These are phyloP conservation scores for Syngnathus scovelli DNA, from an alignment of 2,113 vertebrate species.

Conservation along the genomic window DNA sequence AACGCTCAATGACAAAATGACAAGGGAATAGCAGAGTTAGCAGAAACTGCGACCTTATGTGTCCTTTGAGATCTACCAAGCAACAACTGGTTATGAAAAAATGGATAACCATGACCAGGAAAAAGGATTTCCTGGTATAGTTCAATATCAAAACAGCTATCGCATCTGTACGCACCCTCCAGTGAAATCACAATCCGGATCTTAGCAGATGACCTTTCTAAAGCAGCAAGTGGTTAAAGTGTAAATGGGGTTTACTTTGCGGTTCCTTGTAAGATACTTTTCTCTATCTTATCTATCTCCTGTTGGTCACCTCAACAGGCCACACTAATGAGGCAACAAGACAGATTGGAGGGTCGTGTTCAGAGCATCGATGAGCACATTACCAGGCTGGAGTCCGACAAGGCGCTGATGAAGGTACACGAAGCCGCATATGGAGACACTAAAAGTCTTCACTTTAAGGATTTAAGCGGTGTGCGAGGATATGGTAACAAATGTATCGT, in stretches of 20 bases:
- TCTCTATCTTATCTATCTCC: constrained; percentile 24
- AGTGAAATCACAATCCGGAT: neutral
- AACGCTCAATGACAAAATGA: no score
- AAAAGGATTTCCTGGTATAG: neutral
- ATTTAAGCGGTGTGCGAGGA: no score
- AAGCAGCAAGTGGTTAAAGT: neutral
- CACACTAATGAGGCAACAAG: constrained; percentile 95
- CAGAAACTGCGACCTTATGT: neutral
- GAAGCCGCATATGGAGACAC: constrained; percentile 1
- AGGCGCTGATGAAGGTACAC: constrained; percentile 89
- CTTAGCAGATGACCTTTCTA: neutral
- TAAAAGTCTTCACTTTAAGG: neutral
- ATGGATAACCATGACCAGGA: no score
- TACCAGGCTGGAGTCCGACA: constrained; percentile 92
- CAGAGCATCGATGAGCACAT: constrained; percentile 96
- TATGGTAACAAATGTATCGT: no score
- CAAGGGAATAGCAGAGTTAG: no score
- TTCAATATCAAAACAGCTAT: neutral
- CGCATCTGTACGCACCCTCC: neutral
- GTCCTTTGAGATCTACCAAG: neutral
- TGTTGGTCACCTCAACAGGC: constrained; percentile 70
- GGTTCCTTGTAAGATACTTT: neutral
- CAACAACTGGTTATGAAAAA: neutral
- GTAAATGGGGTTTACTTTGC: neutral
- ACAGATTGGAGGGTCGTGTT: constrained; percentile 88